Conservation (phyloP, 2,113 vertebrate genomes). For the Xiphophorus hellerii region DNA sequence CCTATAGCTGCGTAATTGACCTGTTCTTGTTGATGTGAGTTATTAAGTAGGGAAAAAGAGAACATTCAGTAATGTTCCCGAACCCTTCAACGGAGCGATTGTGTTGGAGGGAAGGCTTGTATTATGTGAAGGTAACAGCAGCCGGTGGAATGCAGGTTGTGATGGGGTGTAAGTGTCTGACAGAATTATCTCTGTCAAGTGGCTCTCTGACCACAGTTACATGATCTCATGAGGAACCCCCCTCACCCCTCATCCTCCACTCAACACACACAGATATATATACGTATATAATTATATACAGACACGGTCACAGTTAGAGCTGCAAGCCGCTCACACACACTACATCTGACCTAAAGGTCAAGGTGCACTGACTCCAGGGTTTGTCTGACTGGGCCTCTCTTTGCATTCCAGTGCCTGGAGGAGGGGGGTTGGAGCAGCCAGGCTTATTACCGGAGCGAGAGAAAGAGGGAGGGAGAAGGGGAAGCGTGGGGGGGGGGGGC, state of each 20-base stretch:
- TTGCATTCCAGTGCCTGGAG: conserved; percentile 93
- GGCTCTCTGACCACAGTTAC: conserved; percentile 50
- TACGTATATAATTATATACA: not conserved
- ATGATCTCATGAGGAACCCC: conserved; percentile 56
- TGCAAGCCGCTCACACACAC: conserved; percentile 5
- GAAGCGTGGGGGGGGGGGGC: conserved; percentile 47
- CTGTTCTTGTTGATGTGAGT: not conserved
- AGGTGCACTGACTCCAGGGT: conserved; percentile 96
- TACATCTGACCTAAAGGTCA: conserved; percentile 90
- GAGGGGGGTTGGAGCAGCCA: conserved; percentile 83
- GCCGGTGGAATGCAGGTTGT: not conserved
- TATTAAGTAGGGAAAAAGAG: not conserved
- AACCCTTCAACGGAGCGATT: conserved; percentile 5
- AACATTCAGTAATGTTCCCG: not conserved
- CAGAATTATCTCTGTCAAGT: conserved; percentile 57
- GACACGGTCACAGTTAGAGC: not conserved
- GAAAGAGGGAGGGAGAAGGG: conserved; percentile 73
- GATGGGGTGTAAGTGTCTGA: conserved; percentile 27
- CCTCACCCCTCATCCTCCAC: conserved; percentile 19
- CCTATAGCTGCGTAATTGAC: too few relatives aligned
- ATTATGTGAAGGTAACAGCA: conserved; percentile 12
- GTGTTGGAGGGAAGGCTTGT: not conserved
- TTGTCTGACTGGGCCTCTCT: conserved; percentile 93
- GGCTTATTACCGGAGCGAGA: conserved; percentile 78
- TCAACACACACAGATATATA: conserved; percentile 19